Conservation (phyloP, 2,797 vertebrate species). For the Sebastes hopkinsi region DNA sequence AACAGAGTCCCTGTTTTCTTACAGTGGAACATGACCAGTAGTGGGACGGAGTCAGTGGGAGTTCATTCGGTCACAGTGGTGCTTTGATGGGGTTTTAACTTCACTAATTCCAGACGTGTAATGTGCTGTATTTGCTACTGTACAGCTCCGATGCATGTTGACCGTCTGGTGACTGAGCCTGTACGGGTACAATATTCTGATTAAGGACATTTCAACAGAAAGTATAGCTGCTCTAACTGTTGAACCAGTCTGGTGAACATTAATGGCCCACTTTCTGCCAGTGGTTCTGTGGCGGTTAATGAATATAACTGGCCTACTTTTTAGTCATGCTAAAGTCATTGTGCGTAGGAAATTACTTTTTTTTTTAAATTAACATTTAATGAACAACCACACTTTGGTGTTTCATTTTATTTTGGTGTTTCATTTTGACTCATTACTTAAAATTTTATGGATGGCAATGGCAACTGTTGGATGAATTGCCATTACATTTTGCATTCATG, state of each 20-base stretch:
- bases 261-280: not conserved
- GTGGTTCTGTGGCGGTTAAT: not conserved
- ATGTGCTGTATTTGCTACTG: not conserved
- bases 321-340: not conserved
- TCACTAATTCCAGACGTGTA: not conserved
- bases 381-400: not conserved
- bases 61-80: conserved; percentile 9
- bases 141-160: not conserved
- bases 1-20: conserved; percentile 53
- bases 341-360: not conserved
- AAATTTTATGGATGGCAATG: not conserved
- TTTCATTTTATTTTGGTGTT: not conserved
- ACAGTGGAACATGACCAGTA: conserved; percentile 18
- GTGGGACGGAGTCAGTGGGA: conserved; percentile 3
- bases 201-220: not conserved
- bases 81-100: not conserved
- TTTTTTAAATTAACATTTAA: not conserved
- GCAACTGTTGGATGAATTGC: not conserved
- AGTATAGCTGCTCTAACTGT: not conserved
- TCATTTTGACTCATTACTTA: not conserved
- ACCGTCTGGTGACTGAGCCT: not conserved
- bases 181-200: not conserved
- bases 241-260: not conserved
- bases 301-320: not conserved
- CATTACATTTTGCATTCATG: not conserved